Base-by-base conservation (phyloP, 2,888 invertebrate species). In the Prenolepis imparis region DNA sequence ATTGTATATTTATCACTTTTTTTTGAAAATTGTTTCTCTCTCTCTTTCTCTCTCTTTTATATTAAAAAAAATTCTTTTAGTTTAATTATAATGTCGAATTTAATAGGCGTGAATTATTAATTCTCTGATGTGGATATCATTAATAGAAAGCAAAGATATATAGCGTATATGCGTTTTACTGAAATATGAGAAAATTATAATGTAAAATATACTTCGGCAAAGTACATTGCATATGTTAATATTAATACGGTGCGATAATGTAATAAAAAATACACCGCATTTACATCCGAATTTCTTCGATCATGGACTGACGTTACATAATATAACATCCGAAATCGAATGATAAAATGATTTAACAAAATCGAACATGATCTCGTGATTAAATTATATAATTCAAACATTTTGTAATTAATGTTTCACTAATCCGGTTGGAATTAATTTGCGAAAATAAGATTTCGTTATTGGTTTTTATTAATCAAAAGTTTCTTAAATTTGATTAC, bases 231-330 rank as follows among this genome's bases (percentile, higher is more conserved):
- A 66, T 74, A 32, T 55, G 39, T 39, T 75, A 75, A 64, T 36
- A 36, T 48, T 24, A 41, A 59, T 3, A n/a, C n/a, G 12, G n/a
- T 8, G 32, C 28, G 32, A 64, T 64, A 63, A 61, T 44, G 3
- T 36, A 41, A 18, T 18, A 28, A 64, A 64, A 61, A 41, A 66
- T 32, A 21, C 36, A 66, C 55, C 67, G 12, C 52, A 12, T 77
- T 67, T 77, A 41, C 39, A 67, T 55, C 39, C 77, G 82, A 87
- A 85, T 82, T 86, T 77, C 67, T 74, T 57, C 63, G 32, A 39
- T 73, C 36, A 82, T 63, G 28, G 41, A 55, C 21, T 48, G 36
- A 8, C 9, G 15, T 59, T 21, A 64, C 12, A 12, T 15, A 24
- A 28, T 28, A 28, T 28, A 48, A 8, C 28, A 36, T 39, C 5